Evolutionary conservation across 2,797 vertebrate genomes (phyloP).

Genomic region (Dendrocincla tyrannina): DNA sequence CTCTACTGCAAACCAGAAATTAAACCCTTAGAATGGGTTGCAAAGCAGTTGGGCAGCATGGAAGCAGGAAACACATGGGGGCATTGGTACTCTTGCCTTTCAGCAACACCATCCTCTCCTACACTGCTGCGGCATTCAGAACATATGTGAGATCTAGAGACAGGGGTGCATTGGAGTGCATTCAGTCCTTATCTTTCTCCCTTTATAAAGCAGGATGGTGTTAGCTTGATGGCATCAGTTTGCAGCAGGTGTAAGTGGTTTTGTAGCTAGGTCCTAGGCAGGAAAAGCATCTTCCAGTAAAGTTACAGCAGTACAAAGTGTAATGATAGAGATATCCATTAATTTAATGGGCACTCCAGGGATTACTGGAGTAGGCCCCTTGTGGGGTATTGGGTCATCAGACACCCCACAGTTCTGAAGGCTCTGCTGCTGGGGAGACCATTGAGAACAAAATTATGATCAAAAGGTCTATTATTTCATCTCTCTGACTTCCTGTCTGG

Average conservation of each 20-base stretch:
- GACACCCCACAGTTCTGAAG: not conserved
- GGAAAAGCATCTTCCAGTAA: not conserved
- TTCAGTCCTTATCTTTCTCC: not conserved
- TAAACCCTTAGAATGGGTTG: not conserved
- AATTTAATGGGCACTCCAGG: not conserved
- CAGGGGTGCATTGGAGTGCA: not conserved
- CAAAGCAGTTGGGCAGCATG: not conserved
- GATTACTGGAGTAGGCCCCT: too few species aligned
- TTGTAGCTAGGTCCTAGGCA: not conserved
- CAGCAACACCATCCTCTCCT: not conserved
- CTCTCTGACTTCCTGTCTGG: accelerated
- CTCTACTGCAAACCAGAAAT: not conserved
- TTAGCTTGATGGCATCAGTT: not conserved
- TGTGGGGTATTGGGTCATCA: not conserved
- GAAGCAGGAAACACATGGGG: not conserved
- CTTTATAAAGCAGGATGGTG: not conserved
- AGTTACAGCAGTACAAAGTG: not conserved
- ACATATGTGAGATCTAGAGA: not conserved
- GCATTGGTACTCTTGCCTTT: not conserved
- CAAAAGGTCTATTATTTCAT: not conserved
- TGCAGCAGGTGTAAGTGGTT: not conserved
- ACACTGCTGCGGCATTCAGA: not conserved
- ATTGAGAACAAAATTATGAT: not conserved
- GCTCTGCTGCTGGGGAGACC: not conserved
- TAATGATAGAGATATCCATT: not conserved